Conservation (phyloP, 2,113 vertebrate genomes). For the Tenrec ecaudatus region DNA sequence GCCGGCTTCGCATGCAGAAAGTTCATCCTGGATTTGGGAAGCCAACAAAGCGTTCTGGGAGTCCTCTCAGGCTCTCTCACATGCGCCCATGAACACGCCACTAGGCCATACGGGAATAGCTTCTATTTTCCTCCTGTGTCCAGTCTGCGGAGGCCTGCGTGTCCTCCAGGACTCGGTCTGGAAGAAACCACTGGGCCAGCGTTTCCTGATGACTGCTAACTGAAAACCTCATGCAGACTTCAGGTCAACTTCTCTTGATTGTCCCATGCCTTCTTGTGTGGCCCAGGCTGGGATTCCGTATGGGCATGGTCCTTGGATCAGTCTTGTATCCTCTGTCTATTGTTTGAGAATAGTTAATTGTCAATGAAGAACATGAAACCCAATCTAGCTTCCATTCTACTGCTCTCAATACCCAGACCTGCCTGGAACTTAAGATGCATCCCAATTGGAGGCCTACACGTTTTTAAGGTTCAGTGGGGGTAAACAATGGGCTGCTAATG, state of each 20-base stretch:
- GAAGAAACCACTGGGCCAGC: not conserved
- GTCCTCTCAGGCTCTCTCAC: not conserved
- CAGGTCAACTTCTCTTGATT: not conserved
- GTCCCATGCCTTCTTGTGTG: not conserved
- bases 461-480: too few species aligned
- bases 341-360: not conserved
- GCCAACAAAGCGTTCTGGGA: not conserved
- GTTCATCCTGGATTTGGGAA: not conserved
- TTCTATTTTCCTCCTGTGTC: not conserved
- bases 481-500: not conserved
- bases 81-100: not conserved
- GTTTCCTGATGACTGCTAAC: not conserved
- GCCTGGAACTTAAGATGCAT: not conserved
- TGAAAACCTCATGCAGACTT: not conserved
- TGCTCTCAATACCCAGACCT: not conserved
- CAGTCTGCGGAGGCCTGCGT: not conserved
- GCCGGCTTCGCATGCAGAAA: not conserved
- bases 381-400: not conserved
- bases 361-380: not conserved
- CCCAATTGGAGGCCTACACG: not conserved
- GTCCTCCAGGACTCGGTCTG: not conserved
- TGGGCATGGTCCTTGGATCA: not conserved
- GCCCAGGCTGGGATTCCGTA: not conserved
- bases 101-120: not conserved
- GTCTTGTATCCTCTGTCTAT: not conserved